Percentiles rank a stretch among this genome's conserved stretches.
Conservation (phyloP, 2,888 invertebrate genomes). For the Lumbricus terrestris region DNA sequence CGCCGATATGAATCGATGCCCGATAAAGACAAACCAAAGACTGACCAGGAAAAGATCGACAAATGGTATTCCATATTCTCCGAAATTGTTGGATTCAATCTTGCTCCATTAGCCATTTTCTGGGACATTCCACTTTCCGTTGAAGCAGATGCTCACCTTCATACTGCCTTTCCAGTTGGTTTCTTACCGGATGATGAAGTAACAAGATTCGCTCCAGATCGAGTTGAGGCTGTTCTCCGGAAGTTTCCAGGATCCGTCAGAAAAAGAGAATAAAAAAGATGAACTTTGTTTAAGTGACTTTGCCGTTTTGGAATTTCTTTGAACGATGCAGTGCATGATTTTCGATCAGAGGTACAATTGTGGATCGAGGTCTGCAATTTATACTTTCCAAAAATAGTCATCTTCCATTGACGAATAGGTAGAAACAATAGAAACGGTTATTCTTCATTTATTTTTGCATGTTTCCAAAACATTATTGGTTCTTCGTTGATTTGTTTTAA, state of each 20-base stretch:
- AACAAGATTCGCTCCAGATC: constrained; percentile 27
- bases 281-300: neutral
- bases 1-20: constrained; percentile 10
- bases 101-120: constrained; percentile 39
- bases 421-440: too few relatives aligned
- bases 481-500: too few relatives aligned
- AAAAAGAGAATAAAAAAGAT: neutral
- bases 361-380: too few relatives aligned
- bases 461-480: too few relatives aligned
- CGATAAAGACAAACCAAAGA: constrained; percentile 15
- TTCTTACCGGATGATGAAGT: constrained; percentile 35
- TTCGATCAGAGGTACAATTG: too few relatives aligned
- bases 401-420: too few relatives aligned
- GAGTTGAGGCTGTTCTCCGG: constrained; percentile 21
- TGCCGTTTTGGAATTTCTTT: neutral
- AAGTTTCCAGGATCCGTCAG: constrained; percentile 8
- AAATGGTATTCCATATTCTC: constrained; percentile 41
- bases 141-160: neutral
- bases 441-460: too few relatives aligned
- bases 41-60: constrained; percentile 39
- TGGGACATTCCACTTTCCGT: constrained; percentile 40
- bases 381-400: too few relatives aligned
- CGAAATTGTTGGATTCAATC: constrained; percentile 32
- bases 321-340: too few relatives aligned
- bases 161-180: constrained; percentile 21